These are phyloP conservation scores for Eurytoma californica DNA, from an alignment of 2,888 invertebrate genomes.

Conservation along the genomic window DNA sequence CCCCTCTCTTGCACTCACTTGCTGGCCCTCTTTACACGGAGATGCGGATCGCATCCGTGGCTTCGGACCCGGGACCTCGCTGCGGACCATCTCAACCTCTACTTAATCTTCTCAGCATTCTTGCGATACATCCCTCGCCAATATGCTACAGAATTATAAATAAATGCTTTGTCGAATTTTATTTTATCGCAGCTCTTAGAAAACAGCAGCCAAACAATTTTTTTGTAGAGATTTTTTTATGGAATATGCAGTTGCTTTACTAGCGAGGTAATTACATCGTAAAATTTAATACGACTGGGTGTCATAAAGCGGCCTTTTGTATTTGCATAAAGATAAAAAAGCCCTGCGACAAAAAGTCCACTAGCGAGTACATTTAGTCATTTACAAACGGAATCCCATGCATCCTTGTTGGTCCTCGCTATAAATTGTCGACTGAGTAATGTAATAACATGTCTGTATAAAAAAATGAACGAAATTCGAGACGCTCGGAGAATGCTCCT, in stretches of 20 bases:
- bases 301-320: constrained; percentile 13
- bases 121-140: too few species aligned
- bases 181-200: too few species aligned
- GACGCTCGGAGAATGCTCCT: too few species aligned
- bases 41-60: neutral
- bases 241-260: neutral
- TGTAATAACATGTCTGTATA: neutral
- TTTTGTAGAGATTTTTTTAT: constrained; percentile 1
- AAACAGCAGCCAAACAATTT: too few species aligned
- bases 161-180: too few species aligned
- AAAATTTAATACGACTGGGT: constrained; percentile 14
- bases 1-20: neutral
- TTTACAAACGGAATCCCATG: neutral
- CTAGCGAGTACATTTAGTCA: constrained; percentile 13
- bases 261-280: constrained; percentile 13
- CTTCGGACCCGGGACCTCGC: too few species aligned
- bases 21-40: neutral
- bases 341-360: constrained; percentile 2
- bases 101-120: too few species aligned
- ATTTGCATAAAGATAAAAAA: constrained; percentile 43
- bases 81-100: too few species aligned
- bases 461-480: too few species aligned
- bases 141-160: too few species aligned
- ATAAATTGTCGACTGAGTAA: constrained; percentile 6
- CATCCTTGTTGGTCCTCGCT: neutral